Conservation (phyloP, 1,140 invertebrate genomes). For the Micrasema minimum region DNA sequence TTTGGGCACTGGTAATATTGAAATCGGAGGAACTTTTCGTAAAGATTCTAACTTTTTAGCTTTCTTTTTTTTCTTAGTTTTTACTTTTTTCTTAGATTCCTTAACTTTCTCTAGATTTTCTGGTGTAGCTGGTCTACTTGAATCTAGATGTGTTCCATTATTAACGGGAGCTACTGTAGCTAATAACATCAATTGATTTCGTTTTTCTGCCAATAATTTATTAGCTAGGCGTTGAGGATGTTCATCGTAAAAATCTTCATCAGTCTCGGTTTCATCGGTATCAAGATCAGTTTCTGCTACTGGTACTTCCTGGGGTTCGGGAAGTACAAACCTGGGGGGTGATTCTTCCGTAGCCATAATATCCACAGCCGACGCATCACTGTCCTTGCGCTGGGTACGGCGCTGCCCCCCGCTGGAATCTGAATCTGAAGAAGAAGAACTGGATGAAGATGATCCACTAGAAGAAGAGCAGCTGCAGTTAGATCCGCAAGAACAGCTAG, state of each 20-base stretch:
- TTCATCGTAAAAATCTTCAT: slow-evolving; percentile 88
- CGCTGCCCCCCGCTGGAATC: slow-evolving; percentile 64
- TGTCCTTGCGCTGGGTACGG: slow-evolving; percentile 63
- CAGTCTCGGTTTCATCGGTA: slow-evolving; percentile 83
- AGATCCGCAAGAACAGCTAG: slow-evolving; percentile 81
- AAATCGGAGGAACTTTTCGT: slow-evolving; percentile 65
- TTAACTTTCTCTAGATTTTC: slow-evolving; percentile 58
- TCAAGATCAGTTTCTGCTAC: slow-evolving; percentile 84
- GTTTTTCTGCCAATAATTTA: slow-evolving; percentile 77
- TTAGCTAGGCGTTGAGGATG: slow-evolving; percentile 78
- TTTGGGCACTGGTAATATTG: slow-evolving; percentile 63
- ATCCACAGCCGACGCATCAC: slow-evolving; percentile 63
- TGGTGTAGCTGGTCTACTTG: slow-evolving; percentile 70
- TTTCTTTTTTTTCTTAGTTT: slow-evolving; percentile 71
- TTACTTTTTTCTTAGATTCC: slow-evolving; percentile 64
- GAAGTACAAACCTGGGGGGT: slow-evolving; percentile 59
- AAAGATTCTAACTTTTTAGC: slow-evolving; percentile 68
- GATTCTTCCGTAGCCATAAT: slow-evolving; percentile 65
- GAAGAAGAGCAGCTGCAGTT: slow-evolving; percentile 83
- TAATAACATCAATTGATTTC: slow-evolving; percentile 72
- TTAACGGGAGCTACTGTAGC: slow-evolving; percentile 70
- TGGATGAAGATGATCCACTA: slow-evolving; percentile 73
- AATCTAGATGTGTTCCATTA: slow-evolving; percentile 68
- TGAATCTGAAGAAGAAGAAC: slow-evolving; percentile 74
- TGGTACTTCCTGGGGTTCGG: slow-evolving; percentile 64